Conservation (phyloP, 2,113 vertebrate genomes). For the Megaleporinus macrocephalus region DNA sequence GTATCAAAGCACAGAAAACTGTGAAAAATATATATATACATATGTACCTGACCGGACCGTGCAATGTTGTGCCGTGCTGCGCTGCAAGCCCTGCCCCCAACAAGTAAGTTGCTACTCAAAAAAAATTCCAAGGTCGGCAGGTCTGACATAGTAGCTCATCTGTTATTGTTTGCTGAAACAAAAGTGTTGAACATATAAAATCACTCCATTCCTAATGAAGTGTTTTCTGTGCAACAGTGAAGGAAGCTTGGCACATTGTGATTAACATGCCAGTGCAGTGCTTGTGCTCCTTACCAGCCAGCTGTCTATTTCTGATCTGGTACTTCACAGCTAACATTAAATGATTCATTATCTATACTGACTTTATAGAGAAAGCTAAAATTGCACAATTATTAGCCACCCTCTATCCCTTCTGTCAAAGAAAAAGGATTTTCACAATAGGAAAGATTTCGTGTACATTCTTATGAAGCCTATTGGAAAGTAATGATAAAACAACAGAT, state of each 20-base stretch:
- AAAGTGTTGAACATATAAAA: constrained; percentile 75
- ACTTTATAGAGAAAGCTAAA: neutral
- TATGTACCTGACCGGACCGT: too few species aligned
- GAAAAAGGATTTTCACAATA: too few species aligned
- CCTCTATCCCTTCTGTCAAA: neutral
- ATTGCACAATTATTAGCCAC: neutral
- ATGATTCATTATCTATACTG: constrained; percentile 87
- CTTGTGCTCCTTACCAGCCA: constrained; percentile 81
- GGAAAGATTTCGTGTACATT: too few species aligned
- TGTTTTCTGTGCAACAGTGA: constrained; percentile 69
- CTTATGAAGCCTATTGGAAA: too few species aligned
- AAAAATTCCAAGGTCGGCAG: too few species aligned
- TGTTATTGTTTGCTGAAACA: constrained; percentile 52
- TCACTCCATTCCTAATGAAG: constrained; percentile 81
- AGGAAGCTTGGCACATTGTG: constrained; percentile 67
- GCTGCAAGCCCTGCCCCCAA: too few species aligned
- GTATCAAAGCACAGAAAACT: too few species aligned
- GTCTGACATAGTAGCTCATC: constrained; percentile 45
- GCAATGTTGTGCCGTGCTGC: too few species aligned
- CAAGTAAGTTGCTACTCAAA: too few species aligned
- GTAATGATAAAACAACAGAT: too few species aligned
- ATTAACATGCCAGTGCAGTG: constrained; percentile 83
- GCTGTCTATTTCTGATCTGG: constrained; percentile 87
- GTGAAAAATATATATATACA: too few species aligned
- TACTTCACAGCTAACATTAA: constrained; percentile 81